Base-by-base conservation (phyloP, 2,888 invertebrate species). In the Chloromyia formosa region DNA sequence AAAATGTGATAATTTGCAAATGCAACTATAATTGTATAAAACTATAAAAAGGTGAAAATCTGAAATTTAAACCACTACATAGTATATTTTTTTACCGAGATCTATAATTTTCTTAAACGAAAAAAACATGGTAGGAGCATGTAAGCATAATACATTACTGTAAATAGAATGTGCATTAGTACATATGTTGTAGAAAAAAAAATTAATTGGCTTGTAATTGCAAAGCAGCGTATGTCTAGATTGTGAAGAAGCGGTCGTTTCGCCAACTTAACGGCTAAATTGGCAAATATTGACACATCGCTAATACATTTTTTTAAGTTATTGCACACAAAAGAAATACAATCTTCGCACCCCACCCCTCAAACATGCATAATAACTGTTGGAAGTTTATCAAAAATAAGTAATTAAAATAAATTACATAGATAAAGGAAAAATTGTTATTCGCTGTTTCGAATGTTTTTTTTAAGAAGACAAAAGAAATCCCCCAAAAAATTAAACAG, bases 1-100 rank as follows among this genome's bases (percentile, higher is more conserved):
- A 42, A 58, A 58, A 71, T 71, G 71, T 71, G 71, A 71, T 71
- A 71, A 71, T 56, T 71, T 71, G 71, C 71, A 58, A 71, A 71
- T 40, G 71, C 40, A 71, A 71, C 49, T 45, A 7, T 12, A 58
- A 71, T 35, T 3, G 27, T 56, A 71, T 5, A 27, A 27, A 54
- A 35, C 27, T 35, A 35, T 35, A 35, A 35, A 35, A 35, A 35
- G 27, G 27, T 35, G 27, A 35, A 35, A 35, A 35, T 35, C 27
- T 35, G 27, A 35, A 35, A 35, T 35, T 35, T n/a, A n/a, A n/a
- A 71, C 58, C 14, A 56, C 56, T 71, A 35, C 27, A 35, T 35
- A 71, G 58, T 71, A 56, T 71, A 71, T 71, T 71, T 71, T 71
- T 71, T 56, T 71, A 71, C 71, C 27, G 7, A 35, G 7, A 35